Conservation (phyloP, 1,140 invertebrate species). For the Bombus turneri region DNA sequence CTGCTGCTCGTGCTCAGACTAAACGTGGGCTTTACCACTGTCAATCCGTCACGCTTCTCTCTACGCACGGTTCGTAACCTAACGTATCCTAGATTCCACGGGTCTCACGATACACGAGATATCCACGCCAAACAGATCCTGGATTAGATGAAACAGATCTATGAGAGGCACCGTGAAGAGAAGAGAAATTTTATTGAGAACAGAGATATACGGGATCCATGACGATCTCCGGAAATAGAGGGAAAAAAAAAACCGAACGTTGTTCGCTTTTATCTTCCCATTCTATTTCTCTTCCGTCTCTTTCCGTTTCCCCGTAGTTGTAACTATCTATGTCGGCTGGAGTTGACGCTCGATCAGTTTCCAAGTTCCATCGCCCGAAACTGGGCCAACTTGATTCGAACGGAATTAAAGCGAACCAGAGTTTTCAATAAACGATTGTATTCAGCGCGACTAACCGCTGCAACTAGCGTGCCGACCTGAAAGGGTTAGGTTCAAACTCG, state of each 20-base stretch:
- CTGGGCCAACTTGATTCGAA: conserved; percentile 11
- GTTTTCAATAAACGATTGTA: conserved; percentile 36
- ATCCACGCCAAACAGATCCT: conserved; percentile 31
- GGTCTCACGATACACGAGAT: conserved; percentile 32
- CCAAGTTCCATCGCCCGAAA: not conserved
- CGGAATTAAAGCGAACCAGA: conserved; percentile 29
- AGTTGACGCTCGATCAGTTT: not conserved
- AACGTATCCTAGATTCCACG: conserved; percentile 27
- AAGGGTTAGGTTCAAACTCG: not conserved
- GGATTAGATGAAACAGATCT: conserved; percentile 31
- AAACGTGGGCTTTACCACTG: conserved; percentile 70
- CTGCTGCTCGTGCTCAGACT: conserved; percentile 37
- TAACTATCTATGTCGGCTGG: not conserved
- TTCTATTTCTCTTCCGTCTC: not conserved
- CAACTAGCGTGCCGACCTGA: not conserved
- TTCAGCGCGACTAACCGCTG: not conserved
- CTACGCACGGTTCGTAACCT: conserved; percentile 15
- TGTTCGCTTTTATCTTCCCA: not conserved
- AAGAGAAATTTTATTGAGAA: no score
- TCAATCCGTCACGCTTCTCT: conserved; percentile 39
- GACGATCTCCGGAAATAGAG: not conserved
- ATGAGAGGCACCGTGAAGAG: not conserved
- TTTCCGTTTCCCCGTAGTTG: not conserved
- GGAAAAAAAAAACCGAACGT: not conserved
- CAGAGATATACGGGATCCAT: no score